Evolutionary conservation across 2,113 vertebrate genomes (phyloP), one percentile per base, ranked within the genome.

Genomic region (Procavia capensis): DNA sequence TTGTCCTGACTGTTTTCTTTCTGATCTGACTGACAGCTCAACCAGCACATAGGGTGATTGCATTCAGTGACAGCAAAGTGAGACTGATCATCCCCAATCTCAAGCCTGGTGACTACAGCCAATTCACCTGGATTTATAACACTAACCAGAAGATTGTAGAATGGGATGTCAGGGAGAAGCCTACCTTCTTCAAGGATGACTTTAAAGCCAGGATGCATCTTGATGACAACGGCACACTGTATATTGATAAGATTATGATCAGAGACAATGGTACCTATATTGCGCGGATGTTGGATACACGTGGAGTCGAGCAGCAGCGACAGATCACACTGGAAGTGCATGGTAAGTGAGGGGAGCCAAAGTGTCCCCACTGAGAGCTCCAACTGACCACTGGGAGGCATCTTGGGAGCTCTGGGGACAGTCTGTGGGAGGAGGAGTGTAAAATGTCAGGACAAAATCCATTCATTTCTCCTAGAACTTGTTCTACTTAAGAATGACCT

Each of bases 311-410:
- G 25, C 0, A 39, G 0, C 4, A 74, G 0, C 14, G 34, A 27
- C 0, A 0, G 0, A 29, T 96, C 36, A 1, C 0, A 13, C 68
- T 98, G 66, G 0, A 17, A 2, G 96, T 98, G 2, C 8, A 90
- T 13, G 96, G 97, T 98, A n/a, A 98, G 97, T 97, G 29, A 41
- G 22, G 39, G 78, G 59, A 91, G 10, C 20, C 61, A 75, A 76
- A 39, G 41, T n/a, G 45, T 29, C 6, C 20, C 39, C 7, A n/a
- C 80, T 41, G 20, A 5, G 34, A 7, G 14, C 63, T 9, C 27
- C 6, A 4, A 19, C 20, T 6, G 29, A 50, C 50, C 27, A 17
- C 50, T 50, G 85, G 64, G 39, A 57, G 63, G 22, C 34, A 91
- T 82, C 57, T 50, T 63, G 61, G 45, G 22, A 3, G 36, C 29